phyloP scores from a whole-genome alignment of 2,797 vertebrate genomes.

The Luscinia megarhynchos region DNA sequence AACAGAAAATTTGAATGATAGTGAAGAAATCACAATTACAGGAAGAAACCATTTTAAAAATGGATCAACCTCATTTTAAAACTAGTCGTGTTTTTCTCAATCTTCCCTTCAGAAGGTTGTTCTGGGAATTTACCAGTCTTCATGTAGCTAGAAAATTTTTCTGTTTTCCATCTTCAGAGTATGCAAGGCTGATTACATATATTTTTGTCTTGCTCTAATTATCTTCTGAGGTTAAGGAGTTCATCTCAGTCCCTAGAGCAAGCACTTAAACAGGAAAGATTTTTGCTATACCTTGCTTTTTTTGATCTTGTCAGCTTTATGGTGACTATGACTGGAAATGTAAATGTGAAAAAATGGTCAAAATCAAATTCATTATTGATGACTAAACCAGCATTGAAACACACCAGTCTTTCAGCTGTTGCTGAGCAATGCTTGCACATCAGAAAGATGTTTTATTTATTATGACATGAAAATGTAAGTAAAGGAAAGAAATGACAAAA shows the following conservation, averaged over 20 bases:
- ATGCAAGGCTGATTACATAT: fast-evolving
- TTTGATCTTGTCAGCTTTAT: background rate
- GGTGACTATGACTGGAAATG: background rate
- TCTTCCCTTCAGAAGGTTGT: background rate
- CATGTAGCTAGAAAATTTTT: background rate
- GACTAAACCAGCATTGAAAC: background rate
- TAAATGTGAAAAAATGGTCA: background rate
- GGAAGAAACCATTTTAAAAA: background rate
- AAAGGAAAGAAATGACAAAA: background rate
- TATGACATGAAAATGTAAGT: background rate
- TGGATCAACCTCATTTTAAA: background rate
- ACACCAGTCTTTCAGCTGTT: background rate
- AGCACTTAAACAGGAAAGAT: background rate
- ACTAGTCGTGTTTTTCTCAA: background rate
- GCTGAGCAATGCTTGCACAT: background rate
- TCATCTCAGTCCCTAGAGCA: background rate
- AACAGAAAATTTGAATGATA: background rate
- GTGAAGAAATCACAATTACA: background rate
- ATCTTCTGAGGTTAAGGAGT: background rate
- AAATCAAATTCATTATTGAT: background rate
- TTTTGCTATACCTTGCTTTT: background rate
- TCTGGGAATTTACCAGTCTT: background rate
- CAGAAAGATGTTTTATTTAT: background rate
- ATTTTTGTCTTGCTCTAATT: background rate
- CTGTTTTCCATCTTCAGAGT: background rate